Evolutionary conservation across 2,113 vertebrate species (phyloP).

Genomic region (Engraulis encrasicolus): DNA sequence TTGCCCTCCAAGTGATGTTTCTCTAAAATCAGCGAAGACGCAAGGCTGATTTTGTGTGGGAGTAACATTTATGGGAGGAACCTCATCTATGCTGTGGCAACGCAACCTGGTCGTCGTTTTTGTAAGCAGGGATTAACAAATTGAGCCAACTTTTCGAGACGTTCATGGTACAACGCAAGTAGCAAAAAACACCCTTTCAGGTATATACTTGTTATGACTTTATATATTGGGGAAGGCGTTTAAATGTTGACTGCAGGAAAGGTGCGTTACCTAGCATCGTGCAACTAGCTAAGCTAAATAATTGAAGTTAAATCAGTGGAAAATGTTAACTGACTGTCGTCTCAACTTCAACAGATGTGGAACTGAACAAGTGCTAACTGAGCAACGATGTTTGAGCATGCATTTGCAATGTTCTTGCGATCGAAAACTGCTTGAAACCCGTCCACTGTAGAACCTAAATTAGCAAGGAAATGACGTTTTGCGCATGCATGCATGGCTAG

Average conservation of each 20-base stretch:
- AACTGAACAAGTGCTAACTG: background rate
- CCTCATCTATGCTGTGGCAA: background rate
- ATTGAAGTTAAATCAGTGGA: background rate
- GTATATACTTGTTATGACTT: background rate
- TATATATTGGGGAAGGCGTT: background rate
- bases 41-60: background rate
- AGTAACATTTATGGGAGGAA: conserved; percentile 5
- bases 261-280: background rate
- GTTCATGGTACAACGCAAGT: conserved; percentile 3
- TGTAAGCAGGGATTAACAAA: background rate
- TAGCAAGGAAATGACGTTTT: conserved; percentile 1
- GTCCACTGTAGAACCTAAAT: background rate
- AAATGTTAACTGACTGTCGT: background rate
- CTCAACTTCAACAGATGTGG: background rate
- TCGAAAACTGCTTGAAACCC: background rate
- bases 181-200: background rate
- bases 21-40: no score
- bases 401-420: background rate
- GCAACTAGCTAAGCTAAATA: conserved; percentile 3
- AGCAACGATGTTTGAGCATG: background rate
- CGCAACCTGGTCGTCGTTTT: background rate
- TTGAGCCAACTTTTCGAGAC: background rate
- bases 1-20: no score
- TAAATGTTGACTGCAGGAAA: background rate
- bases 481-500: background rate